Evolutionary conservation across 2,888 invertebrate genomes (phyloP).

Genomic region (Epinotia nisella): DNA sequence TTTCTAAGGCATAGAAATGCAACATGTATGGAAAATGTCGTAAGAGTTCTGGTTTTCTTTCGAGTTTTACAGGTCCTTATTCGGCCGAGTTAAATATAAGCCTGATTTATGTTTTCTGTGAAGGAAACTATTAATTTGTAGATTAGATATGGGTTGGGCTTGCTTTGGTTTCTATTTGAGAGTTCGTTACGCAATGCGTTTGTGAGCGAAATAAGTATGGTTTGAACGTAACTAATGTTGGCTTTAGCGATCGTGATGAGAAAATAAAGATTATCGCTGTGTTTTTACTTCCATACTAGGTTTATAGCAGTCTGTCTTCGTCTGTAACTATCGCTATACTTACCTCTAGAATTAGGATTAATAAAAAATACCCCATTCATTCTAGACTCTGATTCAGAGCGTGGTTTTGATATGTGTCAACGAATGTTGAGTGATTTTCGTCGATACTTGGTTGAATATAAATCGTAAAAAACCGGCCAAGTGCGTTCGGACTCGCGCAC

Average conservation of each 20-base stretch:
- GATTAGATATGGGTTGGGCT: conserved; percentile 27
- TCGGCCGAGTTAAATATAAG: conserved; percentile 33
- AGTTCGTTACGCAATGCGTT: conserved; percentile 27
- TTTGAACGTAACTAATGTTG: background rate
- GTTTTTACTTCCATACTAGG: background rate
- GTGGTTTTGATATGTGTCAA: too few species aligned
- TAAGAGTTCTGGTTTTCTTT: conserved; percentile 47
- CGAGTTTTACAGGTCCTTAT: conserved; percentile 39
- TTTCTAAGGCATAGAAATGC: conserved; percentile 73
- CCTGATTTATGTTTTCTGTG: conserved; percentile 30
- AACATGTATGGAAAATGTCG: conserved; percentile 52
- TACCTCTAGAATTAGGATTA: too few species aligned
- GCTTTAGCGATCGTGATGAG: background rate
- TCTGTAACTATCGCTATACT: too few species aligned
- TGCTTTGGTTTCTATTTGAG: conserved; percentile 34
- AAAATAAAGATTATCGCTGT: conserved; percentile 1
- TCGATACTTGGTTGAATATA: too few species aligned
- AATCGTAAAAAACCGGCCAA: too few species aligned
- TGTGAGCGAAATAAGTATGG: conserved; percentile 13
- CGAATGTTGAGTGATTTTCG: too few species aligned
- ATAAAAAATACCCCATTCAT: too few species aligned
- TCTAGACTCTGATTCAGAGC: too few species aligned
- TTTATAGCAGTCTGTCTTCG: too few species aligned
- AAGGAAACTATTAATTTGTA: conserved; percentile 39
- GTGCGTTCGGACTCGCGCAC: too few species aligned